Evolutionary conservation across 2,113 vertebrate species (phyloP), one percentile per base, ranked within the genome.

Genomic region (Pipa parva): DNA sequence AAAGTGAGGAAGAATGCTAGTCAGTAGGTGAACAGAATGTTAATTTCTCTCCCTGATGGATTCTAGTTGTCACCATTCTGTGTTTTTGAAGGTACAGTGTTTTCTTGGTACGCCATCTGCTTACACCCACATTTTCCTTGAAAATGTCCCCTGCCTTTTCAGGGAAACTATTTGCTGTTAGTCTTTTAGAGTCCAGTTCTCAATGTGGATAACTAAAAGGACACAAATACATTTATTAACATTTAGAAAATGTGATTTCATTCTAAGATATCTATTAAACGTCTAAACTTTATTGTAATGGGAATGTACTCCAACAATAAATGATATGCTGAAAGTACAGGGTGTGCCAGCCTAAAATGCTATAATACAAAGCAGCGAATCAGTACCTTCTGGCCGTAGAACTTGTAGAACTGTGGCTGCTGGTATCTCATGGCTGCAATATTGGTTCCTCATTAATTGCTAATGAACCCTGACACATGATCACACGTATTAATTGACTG

Each of bases 151-250:
- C 0, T 17, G 1, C 3, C 0, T 13, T 63, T 9, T 20, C 20
- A 0, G 0, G 27, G 54, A 59, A 12, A 3, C 2, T 0, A n/a
- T 21, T 65, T 36, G 73, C 63, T 13, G 62, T 68, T 50, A 46
- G 39, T 1, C 7, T 72, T 1, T 1, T 21, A 3, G n/a, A n/a
- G 58, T 52, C 46, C 29, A 57, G 21, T 25, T 33, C 3, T 36
- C 1, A 0, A 49, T 65, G 18, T 11, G 2, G 46, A 49, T 71
- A n/a, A 1, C 48, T 8, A 1, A 63, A 50, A 72, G 21, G 71
- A 13, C 45, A 25, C 13, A 50, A 46, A 49, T 63, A 72, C 8
- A 59, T 75, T 68, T 58, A 22, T 72, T 66, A 63, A 54, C 15
- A 36, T 57, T 57, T 52, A 58, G 17, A 33, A 55, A 1, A 31